These are phyloP conservation scores for human DNA, from an alignment of 2,113 vertebrate genomes.

Conservation along the genomic window DNA sequence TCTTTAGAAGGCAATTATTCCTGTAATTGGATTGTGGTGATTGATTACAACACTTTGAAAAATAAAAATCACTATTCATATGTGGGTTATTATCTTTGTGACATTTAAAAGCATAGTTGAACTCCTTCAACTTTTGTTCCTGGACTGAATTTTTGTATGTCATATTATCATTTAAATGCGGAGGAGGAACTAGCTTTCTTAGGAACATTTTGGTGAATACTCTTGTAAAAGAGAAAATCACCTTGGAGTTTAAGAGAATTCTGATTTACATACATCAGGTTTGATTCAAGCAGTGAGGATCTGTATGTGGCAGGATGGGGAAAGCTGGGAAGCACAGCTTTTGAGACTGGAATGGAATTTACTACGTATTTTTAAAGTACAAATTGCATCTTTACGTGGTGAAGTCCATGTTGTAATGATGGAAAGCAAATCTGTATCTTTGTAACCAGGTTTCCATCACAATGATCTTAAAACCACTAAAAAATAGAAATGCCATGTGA, in stretches of 20 bases:
- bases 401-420: conserved; percentile 63
- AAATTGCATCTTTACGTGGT: conserved; percentile 67
- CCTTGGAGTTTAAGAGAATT: conserved; percentile 73
- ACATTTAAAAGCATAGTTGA: conserved; percentile 37
- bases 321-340: conserved; percentile 51
- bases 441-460: conserved; percentile 65
- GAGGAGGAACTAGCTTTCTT: conserved; percentile 61
- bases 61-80: conserved; percentile 18
- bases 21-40: conserved; percentile 39
- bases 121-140: conserved; percentile 38
- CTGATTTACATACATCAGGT: conserved; percentile 72
- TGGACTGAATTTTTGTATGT: conserved; percentile 31
- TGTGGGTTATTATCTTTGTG: conserved; percentile 20
- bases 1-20: conserved; percentile 20
- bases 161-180: conserved; percentile 72
- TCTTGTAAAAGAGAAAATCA: conserved; percentile 70
- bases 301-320: conserved; percentile 56
- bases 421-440: conserved; percentile 67
- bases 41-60: conserved; percentile 29
- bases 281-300: conserved; percentile 73
- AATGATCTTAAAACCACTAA: conserved; percentile 63
- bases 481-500: conserved; percentile 54
- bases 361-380: conserved; percentile 74
- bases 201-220: conserved; percentile 67
- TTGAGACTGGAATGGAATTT: conserved; percentile 52